Evolutionary conservation across 2,888 invertebrate genomes (phyloP).

Genomic region (Melinaea menophilus): DNA sequence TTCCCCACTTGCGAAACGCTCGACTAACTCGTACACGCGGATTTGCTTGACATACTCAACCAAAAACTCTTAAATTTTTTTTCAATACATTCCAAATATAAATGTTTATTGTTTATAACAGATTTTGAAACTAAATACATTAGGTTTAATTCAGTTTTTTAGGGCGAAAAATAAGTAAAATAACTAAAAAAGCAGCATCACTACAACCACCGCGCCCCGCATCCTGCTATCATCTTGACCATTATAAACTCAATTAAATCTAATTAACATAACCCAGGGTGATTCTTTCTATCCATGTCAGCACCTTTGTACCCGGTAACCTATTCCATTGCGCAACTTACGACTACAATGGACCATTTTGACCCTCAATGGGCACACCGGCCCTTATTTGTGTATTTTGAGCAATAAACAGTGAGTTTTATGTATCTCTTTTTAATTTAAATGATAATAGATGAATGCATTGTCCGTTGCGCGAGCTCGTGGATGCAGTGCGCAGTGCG

Average conservation of each 20-base stretch:
- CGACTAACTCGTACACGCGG: background rate
- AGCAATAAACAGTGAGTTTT: constrained; percentile 77
- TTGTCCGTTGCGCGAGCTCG: constrained; percentile 77
- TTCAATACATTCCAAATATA: too few species aligned
- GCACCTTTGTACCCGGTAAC: constrained; percentile 74
- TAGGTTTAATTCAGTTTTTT: too few species aligned
- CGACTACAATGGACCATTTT: constrained; percentile 67
- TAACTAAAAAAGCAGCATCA: constrained; percentile 49
- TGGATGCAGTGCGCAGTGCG: constrained; percentile 64
- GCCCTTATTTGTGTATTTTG: constrained; percentile 75
- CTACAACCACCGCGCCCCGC: constrained; percentile 65
- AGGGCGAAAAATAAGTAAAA: constrained; percentile 25
- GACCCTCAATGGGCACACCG: constrained; percentile 69
- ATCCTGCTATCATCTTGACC: constrained; percentile 57
- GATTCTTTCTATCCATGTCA: constrained; percentile 67
- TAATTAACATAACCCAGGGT: constrained; percentile 71
- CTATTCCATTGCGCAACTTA: constrained; percentile 71
- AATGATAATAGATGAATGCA: constrained; percentile 71
- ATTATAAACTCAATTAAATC: constrained; percentile 78
- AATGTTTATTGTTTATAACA: too few species aligned
- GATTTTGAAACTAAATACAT: too few species aligned
- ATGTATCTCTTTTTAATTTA: constrained; percentile 69
- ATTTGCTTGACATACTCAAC: too few species aligned
- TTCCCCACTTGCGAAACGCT: constrained; percentile 36
- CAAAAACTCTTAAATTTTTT: too few species aligned